Conservation (phyloP, 2,888 invertebrate species). For the Adelognathus sp. region DNA sequence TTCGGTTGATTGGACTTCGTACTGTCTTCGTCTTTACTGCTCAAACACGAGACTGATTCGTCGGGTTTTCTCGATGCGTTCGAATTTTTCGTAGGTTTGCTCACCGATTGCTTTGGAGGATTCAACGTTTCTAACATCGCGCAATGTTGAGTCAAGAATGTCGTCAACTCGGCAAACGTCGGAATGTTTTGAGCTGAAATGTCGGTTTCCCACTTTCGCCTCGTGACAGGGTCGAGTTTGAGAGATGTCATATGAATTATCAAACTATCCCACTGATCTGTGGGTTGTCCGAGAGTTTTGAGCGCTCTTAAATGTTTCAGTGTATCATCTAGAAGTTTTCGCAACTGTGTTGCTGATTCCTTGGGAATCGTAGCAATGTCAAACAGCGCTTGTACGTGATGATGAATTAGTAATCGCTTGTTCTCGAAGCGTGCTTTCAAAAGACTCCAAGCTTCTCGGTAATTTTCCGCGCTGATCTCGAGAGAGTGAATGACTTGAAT, state of each 20-base stretch:
- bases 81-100: constrained; percentile 3
- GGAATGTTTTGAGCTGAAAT: neutral
- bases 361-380: constrained; percentile 25
- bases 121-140: constrained; percentile 36
- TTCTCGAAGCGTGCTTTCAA: constrained; percentile 56
- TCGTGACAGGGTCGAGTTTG: constrained; percentile 44
- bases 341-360: constrained; percentile 32
- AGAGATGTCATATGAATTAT: constrained; percentile 38
- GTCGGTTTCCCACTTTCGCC: constrained; percentile 44
- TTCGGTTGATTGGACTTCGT: constrained; percentile 9
- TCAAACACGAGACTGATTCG: neutral
- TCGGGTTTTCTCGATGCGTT: constrained; percentile 23
- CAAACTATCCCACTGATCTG: constrained; percentile 36
- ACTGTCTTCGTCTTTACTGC: constrained; percentile 20
- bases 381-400: constrained; percentile 52
- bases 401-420: constrained; percentile 43
- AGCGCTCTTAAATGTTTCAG: constrained; percentile 41
- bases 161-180: constrained; percentile 6
- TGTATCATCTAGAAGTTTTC: constrained; percentile 37
- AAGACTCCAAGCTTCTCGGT: constrained; percentile 50
- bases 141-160: constrained; percentile 30
- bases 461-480: constrained; percentile 53
- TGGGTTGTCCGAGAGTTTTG: constrained; percentile 33
- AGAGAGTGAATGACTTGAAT: constrained; percentile 48
- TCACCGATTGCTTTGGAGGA: constrained; percentile 14